phyloP scores from a whole-genome alignment of 2,797 vertebrate genomes.

The Microctenopoma stevenorrisi region DNA sequence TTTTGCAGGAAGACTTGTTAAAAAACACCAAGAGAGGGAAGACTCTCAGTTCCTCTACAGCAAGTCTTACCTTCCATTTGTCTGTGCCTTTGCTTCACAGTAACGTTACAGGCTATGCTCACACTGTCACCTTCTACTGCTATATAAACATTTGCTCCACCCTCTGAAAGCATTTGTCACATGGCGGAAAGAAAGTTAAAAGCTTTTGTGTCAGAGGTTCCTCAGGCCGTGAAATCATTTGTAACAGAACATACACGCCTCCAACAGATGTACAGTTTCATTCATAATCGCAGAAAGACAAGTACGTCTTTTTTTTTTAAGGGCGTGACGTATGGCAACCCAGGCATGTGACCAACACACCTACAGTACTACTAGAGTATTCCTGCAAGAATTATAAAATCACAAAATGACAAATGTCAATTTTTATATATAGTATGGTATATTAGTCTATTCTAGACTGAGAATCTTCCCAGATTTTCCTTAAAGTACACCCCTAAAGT shows the following conservation, averaged over 20 bases:
- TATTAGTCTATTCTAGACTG: too few relatives aligned
- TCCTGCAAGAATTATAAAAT: too few relatives aligned
- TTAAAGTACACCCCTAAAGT: too few relatives aligned
- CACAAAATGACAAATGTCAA: too few relatives aligned
- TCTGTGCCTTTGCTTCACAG: conserved; percentile 6
- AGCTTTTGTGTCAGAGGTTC: conserved; percentile 22
- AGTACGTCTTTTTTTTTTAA: too few relatives aligned
- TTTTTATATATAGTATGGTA: too few relatives aligned
- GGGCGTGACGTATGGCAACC: too few relatives aligned
- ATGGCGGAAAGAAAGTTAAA: neutral
- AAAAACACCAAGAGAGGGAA: neutral
- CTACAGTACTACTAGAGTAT: too few relatives aligned
- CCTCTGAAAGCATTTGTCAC: conserved; percentile 17
- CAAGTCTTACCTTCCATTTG: conserved; percentile 77
- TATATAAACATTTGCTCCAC: conserved; percentile 64
- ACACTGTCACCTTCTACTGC: neutral
- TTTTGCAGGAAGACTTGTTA: neutral
- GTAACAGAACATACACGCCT: neutral
- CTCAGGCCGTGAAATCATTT: neutral
- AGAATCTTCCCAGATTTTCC: too few relatives aligned
- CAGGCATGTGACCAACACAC: too few relatives aligned
- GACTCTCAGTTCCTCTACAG: neutral
- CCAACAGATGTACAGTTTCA: neutral
- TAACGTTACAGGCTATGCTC: neutral
- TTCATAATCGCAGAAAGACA: neutral